Conservation (phyloP, 2,113 vertebrate genomes). For the Plecturocebus donacophilus region DNA sequence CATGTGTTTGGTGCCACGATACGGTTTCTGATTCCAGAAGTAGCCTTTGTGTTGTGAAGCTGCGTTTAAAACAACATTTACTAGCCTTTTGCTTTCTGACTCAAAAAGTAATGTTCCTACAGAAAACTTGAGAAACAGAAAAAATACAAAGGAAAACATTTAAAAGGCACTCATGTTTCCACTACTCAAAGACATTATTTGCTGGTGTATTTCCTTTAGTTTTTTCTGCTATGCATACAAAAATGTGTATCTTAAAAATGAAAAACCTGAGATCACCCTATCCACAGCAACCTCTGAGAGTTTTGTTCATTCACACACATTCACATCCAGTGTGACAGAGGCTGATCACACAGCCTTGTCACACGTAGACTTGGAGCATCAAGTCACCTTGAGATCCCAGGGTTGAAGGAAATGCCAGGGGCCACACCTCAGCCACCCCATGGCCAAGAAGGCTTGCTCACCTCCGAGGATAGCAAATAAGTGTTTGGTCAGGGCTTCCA, state of each 20-base stretch:
- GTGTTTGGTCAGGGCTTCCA: constrained; percentile 91
- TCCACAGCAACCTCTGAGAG: background rate
- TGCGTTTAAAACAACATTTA: constrained; percentile 20
- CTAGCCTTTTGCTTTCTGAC: background rate
- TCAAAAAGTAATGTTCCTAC: background rate
- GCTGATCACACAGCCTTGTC: background rate
- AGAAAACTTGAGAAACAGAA: constrained; percentile 6
- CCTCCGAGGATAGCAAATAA: constrained; percentile 96
- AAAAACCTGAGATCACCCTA: background rate
- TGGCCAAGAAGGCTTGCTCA: constrained; percentile 72
- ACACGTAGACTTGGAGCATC: background rate
- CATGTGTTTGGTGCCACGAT: background rate
- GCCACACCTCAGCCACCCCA: background rate
- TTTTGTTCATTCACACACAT: background rate
- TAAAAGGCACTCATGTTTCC: background rate
- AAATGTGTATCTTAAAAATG: background rate
- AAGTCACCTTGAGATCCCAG: background rate
- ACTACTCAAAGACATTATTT: background rate
- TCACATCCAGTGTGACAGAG: background rate
- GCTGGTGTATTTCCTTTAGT: background rate
- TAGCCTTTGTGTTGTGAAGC: background rate
- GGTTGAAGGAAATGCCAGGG: background rate
- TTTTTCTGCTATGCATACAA: background rate
- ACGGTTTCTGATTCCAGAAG: background rate
- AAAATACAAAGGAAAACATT: background rate